Base-by-base conservation (phyloP, 2,113 vertebrate species). In the Isurus oxyrinchus region DNA sequence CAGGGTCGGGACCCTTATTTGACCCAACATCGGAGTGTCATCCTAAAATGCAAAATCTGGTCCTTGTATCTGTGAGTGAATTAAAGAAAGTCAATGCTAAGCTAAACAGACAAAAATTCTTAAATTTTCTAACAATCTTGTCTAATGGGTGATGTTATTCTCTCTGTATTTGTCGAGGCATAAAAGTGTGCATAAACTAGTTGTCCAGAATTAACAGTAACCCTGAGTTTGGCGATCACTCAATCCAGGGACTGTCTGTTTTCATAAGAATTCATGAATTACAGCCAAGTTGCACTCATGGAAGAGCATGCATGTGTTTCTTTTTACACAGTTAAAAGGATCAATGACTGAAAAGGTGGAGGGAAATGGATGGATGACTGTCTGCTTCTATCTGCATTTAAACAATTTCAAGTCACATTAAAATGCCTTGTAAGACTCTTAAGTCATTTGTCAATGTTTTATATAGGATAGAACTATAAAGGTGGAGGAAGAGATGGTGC, bases 261-360 rank as follows among this genome's bases (percentile, higher is more conserved):
- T 55, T 63, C 13, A 19, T n/a, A 88, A 4, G 49, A 88, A 88
- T 31, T 31, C 53, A 40, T 63, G 59, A 94, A 94, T 94, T 94
- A 94, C 63, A 14, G 61, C n/a, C 35, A 35, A 40, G n/a, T 94
- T 63, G 59, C 59, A 63, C 59, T 35, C 14, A 1, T 93, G 90
- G 59, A 61, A 63, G n/a, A 61, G 14, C 59, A 4, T 21, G 35
- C 57, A n/a, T n/a, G 61, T 94, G 59, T 94, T 94, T 94, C 59
- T n/a, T 94, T 94, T 94, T 23, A 94, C 57, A 63, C 14, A 63
- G 6, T 94, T 63, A 63, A 94, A 63, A 63, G 35, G 35, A 94
- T 61, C 55, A 91, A n/a, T 91, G 88, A 35, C 53, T 94, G 35
- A 63, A 94, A 94, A 63, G 35, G n/a, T 94, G 90, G 59, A 94